These are phyloP conservation scores for Rhopalosiphum nymphaeae DNA, from an alignment of 2,888 invertebrate species.

Conservation along the genomic window DNA sequence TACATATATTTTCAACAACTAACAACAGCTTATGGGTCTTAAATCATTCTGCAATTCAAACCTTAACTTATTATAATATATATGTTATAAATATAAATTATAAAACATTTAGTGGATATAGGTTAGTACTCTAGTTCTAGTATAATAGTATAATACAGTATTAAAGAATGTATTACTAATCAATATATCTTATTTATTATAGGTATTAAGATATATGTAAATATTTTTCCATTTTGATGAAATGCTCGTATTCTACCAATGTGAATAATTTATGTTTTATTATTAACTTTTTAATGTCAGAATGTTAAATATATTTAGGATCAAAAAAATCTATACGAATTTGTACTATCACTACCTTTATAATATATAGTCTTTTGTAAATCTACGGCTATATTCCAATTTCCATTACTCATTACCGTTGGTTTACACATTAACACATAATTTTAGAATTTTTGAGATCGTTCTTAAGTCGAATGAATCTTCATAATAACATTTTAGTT, in stretches of 20 bases:
- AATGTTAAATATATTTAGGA: too few species aligned
- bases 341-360: background rate
- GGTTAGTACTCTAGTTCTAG: background rate
- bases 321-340: background rate
- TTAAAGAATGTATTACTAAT: background rate
- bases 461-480: background rate
- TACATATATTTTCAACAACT: background rate
- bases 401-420: too few species aligned
- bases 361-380: background rate
- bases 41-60: background rate
- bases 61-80: background rate
- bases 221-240: background rate
- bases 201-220: background rate
- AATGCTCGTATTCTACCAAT: background rate
- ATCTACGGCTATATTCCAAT: too few species aligned
- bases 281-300: background rate
- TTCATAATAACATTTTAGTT: background rate
- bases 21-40: background rate
- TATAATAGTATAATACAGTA: background rate
- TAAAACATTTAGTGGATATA: background rate
- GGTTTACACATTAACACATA: background rate
- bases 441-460: background rate
- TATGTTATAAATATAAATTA: background rate
- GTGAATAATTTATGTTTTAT: background rate
- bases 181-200: background rate